A percentile compares a stretch with the other conserved stretches of the same genome.
phyloP scores from a whole-genome alignment of 2,113 vertebrate species.

The Rana temporaria region DNA sequence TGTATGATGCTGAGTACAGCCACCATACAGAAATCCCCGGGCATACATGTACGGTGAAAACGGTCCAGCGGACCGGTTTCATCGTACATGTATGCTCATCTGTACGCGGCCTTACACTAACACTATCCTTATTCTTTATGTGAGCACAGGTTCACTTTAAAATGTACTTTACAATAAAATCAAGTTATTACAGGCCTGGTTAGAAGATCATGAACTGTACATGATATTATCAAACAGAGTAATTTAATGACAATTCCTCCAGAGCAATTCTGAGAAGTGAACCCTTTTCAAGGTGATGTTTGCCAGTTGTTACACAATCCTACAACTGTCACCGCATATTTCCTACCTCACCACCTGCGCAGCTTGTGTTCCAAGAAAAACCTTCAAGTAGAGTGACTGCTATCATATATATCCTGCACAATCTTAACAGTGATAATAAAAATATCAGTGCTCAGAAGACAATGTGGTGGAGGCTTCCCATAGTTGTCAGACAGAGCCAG shows the following conservation, averaged over 20 bases:
- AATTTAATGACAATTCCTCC: neutral
- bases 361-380: neutral
- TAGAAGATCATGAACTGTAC: neutral
- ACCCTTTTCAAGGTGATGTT: neutral
- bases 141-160: too few species aligned
- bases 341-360: conserved; percentile 6
- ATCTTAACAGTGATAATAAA: neutral
- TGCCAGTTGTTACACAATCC: conserved; percentile 4
- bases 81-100: too few species aligned
- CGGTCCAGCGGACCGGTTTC: too few species aligned
- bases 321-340: neutral
- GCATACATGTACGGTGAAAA: too few species aligned
- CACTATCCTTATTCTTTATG: too few species aligned
- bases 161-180: neutral
- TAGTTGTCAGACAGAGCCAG: too few species aligned
- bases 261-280: neutral
- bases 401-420: neutral
- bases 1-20: too few species aligned
- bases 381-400: neutral
- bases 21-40: too few species aligned
- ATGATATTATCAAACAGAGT: neutral
- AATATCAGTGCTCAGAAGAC: neutral
- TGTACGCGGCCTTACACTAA: too few species aligned
- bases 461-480: too few species aligned
- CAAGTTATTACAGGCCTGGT: neutral